Base-by-base conservation (phyloP, 2,797 vertebrate genomes). In the Macropus fuliginosus region DNA sequence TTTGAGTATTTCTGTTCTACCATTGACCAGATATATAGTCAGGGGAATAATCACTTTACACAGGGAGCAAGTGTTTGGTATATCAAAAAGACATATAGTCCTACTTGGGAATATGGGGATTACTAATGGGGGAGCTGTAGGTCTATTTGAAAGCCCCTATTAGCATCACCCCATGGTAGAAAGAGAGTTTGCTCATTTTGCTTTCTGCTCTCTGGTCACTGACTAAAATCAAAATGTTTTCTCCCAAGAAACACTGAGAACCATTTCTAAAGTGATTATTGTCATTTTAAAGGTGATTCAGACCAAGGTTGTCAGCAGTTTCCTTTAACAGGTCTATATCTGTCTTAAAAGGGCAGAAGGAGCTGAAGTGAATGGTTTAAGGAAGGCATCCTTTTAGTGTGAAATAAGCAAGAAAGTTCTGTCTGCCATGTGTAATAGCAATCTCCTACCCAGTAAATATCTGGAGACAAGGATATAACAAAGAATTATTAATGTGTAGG, bases 401-500 rank as follows among this genome's bases (percentile, higher is more conserved):
- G 74, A 11, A 87, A 87, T 87, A 87, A 50, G 40, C 74, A 87
- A 87, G 74, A 50, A 87, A 46, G 9, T 87, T 87, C 74, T 50
- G 40, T 87, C 31, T 87, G 74, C 74, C 40, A 87, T 81, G 74
- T 81, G 74, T 24, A 81, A 81, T 3, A 95, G 52, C 8, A 90
- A 55, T 14, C n/a, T 12, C 0, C 55, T 59, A 50, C 54, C 50
- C 91, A 4, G 29, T 55, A 95, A 91, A 92, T 21, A 54, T 54
- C 27, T 87, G 4, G 34, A 57, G 12, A 54, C 54, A 92, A 81
- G 1, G n/a, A 92, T 57, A 31, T n/a, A 91, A 92, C 74, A 94
- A 81, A 74, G 50, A 92, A 95, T 92, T 92, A 92, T 66, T 56
- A 91, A 90, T 55, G 21, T 50, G 66, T 28, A 24, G 74, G 40